Evolutionary conservation across 2,888 invertebrate genomes (phyloP).

Genomic region (Ectemnius cavifrons): DNA sequence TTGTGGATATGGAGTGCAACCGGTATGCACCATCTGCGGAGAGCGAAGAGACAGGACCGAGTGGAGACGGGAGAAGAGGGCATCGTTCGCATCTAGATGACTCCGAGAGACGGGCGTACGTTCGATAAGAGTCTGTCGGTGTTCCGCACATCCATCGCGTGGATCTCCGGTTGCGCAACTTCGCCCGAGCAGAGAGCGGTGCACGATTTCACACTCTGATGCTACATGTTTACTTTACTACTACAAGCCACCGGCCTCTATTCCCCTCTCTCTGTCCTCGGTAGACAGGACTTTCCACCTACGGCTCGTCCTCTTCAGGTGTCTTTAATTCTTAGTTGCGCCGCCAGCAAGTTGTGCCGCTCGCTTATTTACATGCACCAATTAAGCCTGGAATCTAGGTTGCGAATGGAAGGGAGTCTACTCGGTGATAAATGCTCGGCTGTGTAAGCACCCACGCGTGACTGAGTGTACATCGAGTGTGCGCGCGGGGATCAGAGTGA

Average conservation of each 20-base stretch:
- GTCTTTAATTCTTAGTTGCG: background rate
- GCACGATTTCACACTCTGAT: constrained; percentile 1
- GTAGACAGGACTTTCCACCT: no score
- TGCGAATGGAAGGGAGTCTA: constrained; percentile 22
- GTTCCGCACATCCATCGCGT: constrained; percentile 6
- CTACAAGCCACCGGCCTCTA: background rate
- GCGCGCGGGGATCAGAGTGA: constrained; percentile 15
- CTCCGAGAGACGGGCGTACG: constrained; percentile 15
- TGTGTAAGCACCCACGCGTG: constrained; percentile 29
- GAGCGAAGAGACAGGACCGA: background rate
- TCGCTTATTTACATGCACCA: background rate
- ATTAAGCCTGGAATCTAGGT: constrained; percentile 6
- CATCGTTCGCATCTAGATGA: constrained; percentile 17
- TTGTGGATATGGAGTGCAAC: constrained; percentile 41
- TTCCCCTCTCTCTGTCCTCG: background rate
- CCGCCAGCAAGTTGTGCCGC: background rate
- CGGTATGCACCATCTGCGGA: constrained; percentile 32
- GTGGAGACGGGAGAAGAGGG: no score
- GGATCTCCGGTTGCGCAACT: constrained; percentile 12
- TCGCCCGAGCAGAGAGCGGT: background rate
- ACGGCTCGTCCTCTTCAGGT: no score
- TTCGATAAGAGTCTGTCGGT: constrained; percentile 26
- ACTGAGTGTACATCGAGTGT: constrained; percentile 18
- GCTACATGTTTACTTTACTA: background rate
- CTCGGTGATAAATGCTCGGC: constrained; percentile 25